Base-by-base conservation (phyloP, 2,888 invertebrate genomes). In the Drosophila pullipes region DNA sequence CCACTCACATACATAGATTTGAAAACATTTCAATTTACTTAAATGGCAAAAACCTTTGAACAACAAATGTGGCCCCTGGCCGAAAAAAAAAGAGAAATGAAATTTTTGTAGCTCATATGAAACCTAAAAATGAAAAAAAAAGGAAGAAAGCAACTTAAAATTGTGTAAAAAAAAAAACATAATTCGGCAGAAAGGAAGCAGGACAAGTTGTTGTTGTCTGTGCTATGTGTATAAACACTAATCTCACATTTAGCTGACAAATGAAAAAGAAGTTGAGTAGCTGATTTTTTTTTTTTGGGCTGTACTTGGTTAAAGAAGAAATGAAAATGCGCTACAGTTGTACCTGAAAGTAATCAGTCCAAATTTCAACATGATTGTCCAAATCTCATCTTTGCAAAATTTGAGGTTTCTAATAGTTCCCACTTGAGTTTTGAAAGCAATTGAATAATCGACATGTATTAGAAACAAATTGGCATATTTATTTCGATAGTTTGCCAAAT, bases 11-110 rank as follows among this genome's bases (percentile, higher is more conserved):
- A 47, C 33, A 66, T 41, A 55, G 30, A 52, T 37, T 63, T 30
- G 47, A 41, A 58, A 35, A 50, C 58, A 75, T 81, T 85, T 81
- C 72, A 83, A 85, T 83, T 84, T 84, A 76, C 67, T 57, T 62
- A 75, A 82, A 89, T 82, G 64, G 58, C 68, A 69, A 73, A 73
- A 74, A 69, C 52, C 68, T 72, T 69, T 69, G 22, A 60, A 63
- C 70, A 73, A 60, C 73, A 80, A 79, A 80, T 75, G 73, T 68
- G 60, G 50, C 67, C 71, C 61, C 25, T 25, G 69, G 49, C 28
- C 54, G 13, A 9, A 49, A 58, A 60, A 60, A 31, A 28, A 59
- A 49, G 31, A 61, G 49, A 71, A 63, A 67, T 62, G 52, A 68
- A 77, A 79, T 68, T 73, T 73, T 73, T 68, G 57, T 53, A 47